A percentile compares a stretch with the other conserved stretches of the same genome.
Conservation (phyloP, 2,888 invertebrate species). For the Fissipunctia ypsillon region DNA sequence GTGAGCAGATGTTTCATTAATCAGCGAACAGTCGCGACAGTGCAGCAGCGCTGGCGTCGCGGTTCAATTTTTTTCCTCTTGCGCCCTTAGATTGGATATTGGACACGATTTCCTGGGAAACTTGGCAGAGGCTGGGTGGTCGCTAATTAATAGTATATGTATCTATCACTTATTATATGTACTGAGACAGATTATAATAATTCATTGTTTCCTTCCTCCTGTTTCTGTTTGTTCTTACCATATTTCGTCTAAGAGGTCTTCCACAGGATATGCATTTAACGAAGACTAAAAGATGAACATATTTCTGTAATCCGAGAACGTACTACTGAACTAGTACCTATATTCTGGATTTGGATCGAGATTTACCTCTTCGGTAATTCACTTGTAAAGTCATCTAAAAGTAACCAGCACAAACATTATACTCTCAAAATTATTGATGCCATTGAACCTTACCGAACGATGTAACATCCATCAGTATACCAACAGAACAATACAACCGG, state of each 20-base stretch:
- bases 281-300: neutral
- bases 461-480: slow-evolving; percentile 21
- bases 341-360: neutral
- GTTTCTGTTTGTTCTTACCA: neutral
- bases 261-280: neutral
- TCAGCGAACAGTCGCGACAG: slow-evolving; percentile 89
- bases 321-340: neutral
- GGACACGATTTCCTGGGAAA: slow-evolving; percentile 89
- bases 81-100: slow-evolving; percentile 89
- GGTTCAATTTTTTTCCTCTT: slow-evolving; percentile 88
- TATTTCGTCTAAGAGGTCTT: slow-evolving; percentile 2
- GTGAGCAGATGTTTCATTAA: slow-evolving; percentile 88
- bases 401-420: neutral
- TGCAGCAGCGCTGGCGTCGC: slow-evolving; percentile 87
- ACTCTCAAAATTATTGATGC: neutral
- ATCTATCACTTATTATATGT: slow-evolving; percentile 46
- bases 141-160: slow-evolving; percentile 72
- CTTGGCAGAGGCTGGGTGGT: slow-evolving; percentile 86
- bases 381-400: neutral
- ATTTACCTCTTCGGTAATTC: neutral
- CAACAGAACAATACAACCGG: slow-evolving; percentile 33
- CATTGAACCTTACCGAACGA: neutral
- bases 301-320: neutral
- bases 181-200: slow-evolving; percentile 40
- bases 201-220: slow-evolving; percentile 39